Percentiles rank a stretch among this genome's conserved stretches.
Conservation (phyloP, 1,140 invertebrate species). For the Papilio aristodemus region DNA sequence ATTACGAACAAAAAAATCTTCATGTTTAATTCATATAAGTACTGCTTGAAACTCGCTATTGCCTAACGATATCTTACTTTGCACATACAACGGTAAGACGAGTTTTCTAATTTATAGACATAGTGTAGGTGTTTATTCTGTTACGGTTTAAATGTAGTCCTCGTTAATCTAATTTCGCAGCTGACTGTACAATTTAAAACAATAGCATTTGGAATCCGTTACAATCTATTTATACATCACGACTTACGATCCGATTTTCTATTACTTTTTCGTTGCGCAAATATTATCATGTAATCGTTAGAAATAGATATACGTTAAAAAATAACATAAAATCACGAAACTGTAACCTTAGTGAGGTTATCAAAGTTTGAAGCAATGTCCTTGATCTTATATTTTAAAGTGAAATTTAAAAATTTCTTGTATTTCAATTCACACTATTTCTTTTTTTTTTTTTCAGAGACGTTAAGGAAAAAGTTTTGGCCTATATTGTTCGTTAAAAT, state of each 20-base stretch:
- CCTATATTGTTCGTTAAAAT: neutral
- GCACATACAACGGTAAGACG: neutral
- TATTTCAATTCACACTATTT: no score
- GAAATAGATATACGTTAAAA: neutral
- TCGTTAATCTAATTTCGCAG: conserved; percentile 40
- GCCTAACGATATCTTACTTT: neutral
- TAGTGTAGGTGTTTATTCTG: conserved; percentile 9
- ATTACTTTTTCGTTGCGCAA: no score
- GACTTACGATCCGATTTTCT: conserved; percentile 25
- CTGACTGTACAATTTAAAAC: conserved; percentile 54
- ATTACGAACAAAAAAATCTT: neutral
- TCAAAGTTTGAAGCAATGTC: no score
- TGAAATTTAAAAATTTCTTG: no score
- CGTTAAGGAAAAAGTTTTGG: no score
- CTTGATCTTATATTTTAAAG: no score
- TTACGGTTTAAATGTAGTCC: conserved; percentile 36
- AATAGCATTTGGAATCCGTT: conserved; percentile 55
- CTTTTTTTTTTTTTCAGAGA: no score
- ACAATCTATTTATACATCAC: conserved; percentile 39
- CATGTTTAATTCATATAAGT: neutral
- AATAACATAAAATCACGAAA: no score
- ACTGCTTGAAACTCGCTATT: neutral
- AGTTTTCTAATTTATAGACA: conserved; percentile 7
- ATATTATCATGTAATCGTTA: neutral
- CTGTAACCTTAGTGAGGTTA: no score